Evolutionary conservation across 2,113 vertebrate genomes (phyloP).

Genomic region (Pipa parva): DNA sequence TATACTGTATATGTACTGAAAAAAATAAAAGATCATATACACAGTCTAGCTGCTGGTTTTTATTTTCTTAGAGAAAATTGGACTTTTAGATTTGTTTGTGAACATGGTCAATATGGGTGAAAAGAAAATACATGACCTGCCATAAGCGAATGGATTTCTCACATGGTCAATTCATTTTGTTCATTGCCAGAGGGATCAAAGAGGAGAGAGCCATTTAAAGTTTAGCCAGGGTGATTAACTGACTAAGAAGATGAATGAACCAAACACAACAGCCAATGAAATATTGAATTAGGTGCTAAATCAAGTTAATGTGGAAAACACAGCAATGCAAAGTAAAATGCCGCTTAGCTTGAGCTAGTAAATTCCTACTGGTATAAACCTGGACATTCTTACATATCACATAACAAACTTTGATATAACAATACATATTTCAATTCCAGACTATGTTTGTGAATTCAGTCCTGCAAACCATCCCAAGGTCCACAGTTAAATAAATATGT

Average conservation of each 20-base stretch:
- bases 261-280: background rate
- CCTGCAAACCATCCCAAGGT: too few relatives aligned
- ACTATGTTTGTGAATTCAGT: background rate
- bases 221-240: background rate
- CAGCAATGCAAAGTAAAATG: background rate
- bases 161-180: background rate
- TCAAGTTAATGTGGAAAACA: background rate
- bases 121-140: background rate
- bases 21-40: too few relatives aligned
- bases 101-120: background rate
- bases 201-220: background rate
- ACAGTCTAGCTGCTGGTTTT: too few relatives aligned
- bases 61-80: too few relatives aligned
- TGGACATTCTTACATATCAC: background rate
- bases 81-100: too few relatives aligned
- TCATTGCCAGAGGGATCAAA: background rate
- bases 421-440: background rate
- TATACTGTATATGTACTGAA: too few relatives aligned
- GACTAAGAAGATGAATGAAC: background rate
- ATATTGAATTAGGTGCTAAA: slow-evolving; percentile 2
- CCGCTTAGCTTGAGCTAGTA: background rate
- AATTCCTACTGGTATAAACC: background rate
- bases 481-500: too few relatives aligned
- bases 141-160: background rate
- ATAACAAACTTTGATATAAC: too few relatives aligned